Evolutionary conservation across 1,140 invertebrate genomes (phyloP), one percentile per base, ranked within the genome.

Genomic region (Drosophila takahashii): DNA sequence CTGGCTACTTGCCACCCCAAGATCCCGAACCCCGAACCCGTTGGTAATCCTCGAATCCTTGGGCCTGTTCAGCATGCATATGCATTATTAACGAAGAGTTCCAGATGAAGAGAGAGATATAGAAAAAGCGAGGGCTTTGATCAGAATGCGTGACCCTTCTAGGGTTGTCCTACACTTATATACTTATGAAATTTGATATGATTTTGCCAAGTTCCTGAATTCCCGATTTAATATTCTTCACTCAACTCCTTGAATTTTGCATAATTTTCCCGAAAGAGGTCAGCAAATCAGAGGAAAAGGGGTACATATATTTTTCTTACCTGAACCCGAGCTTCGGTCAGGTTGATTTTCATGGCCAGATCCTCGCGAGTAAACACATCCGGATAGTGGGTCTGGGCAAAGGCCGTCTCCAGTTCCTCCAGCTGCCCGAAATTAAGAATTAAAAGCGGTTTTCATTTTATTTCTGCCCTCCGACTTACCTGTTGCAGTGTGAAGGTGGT

Each of bases 341-440:
- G 94, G 93, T 98, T 98, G 90, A 99, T 99, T 94, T 99, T 98
- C 95, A 98, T 98, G n/a, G 98, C 98, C 48, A 99, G 94, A 93
- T 99, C 98, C 93, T 99, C 98, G 79, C 98, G 94, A 1, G 97
- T 99, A 93, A 99, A 99, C 53, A 99, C 98, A 93, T 99, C 98
- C 7, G 98, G 98, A 92, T 99, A 99, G 93, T 99, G 98, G 22
- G 98, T 99, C 92, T 98, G 97, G 57, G 97, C 96, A 92, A 99
- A 99, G 48, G 98, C 98, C 79, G 97, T 98, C 93, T 99, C 98
- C 86, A 99, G 93, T 93, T 99, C 98, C 93, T 99, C 98, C 89
- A 99, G 93, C 96, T 92, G 54, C 3, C 1, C 5, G 41, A 37
- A 48, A 87, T 87, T 70, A 85, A 84, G 72, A 77, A 85, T 89